Conservation (phyloP, 2,113 vertebrate genomes). For the Galeopterus variegatus region DNA sequence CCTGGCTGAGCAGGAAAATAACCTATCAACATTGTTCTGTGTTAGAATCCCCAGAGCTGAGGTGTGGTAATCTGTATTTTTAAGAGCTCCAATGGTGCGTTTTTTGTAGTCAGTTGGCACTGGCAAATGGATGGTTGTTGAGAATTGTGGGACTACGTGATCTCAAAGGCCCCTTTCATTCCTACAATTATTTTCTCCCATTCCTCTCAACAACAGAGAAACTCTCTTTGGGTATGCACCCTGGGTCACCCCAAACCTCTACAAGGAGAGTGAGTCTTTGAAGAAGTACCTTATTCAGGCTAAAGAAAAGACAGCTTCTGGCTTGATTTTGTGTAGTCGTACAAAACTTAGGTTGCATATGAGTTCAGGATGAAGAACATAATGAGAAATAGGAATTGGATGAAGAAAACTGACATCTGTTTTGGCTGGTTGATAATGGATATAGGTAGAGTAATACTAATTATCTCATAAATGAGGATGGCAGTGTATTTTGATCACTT, state of each 20-base stretch:
- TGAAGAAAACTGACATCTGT: background rate
- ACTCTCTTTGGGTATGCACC: background rate
- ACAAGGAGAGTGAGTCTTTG: background rate
- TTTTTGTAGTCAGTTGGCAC: background rate
- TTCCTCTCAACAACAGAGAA: constrained; percentile 52
- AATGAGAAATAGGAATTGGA: constrained; percentile 23
- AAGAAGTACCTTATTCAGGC: constrained; percentile 42
- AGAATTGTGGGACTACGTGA: background rate
- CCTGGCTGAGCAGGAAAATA: background rate
- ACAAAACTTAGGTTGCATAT: background rate
- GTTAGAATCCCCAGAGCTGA: background rate
- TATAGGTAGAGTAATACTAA: constrained; percentile 16
- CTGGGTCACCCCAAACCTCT: background rate
- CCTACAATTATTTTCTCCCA: background rate
- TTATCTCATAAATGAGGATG: constrained; percentile 37
- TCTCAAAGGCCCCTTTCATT: background rate
- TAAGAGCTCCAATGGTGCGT: background rate
- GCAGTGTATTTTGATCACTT: constrained; percentile 47
- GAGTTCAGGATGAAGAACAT: background rate
- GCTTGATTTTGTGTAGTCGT: background rate
- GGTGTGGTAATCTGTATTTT: background rate
- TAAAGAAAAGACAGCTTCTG: constrained; percentile 18
- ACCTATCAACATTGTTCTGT: background rate
- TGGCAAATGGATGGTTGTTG: background rate
- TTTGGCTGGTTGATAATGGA: constrained; percentile 41